Percentiles rank a stretch among this genome's conserved stretches.
Evolutionary conservation across 2,113 vertebrate species (phyloP).

Genomic region (Heptranchias perlo): DNA sequence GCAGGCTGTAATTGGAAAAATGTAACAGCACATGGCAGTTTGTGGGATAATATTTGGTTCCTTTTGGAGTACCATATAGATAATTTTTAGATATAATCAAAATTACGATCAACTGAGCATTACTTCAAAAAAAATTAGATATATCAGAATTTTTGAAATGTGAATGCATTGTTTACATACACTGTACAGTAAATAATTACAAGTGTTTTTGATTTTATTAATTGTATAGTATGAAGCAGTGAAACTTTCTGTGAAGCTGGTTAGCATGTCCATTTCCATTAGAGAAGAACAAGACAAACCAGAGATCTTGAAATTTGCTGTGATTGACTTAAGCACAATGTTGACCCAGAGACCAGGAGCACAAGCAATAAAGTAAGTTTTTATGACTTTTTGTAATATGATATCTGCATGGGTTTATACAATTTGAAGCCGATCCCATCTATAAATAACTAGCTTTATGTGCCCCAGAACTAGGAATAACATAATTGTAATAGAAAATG

Average conservation of each 20-base stretch:
- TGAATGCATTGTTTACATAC: background rate
- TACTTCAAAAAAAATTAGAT: too few relatives aligned
- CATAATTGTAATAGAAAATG: background rate
- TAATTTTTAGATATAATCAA: background rate
- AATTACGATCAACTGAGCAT: too few relatives aligned
- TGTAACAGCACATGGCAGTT: background rate
- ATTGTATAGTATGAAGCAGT: slow-evolving; percentile 81
- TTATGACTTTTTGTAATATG: background rate
- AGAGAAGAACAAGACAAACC: slow-evolving; percentile 71
- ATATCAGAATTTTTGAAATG: background rate
- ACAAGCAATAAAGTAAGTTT: slow-evolving; percentile 80
- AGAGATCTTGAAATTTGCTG: slow-evolving; percentile 75
- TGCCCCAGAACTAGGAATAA: slow-evolving; percentile 34
- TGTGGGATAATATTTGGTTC: background rate
- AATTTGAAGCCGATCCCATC: slow-evolving; percentile 36
- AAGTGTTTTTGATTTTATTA: slow-evolving; percentile 41
- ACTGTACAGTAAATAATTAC: background rate
- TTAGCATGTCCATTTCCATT: slow-evolving; percentile 74
- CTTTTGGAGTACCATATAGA: background rate
- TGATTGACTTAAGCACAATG: slow-evolving; percentile 70
- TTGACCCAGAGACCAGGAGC: slow-evolving; percentile 84
- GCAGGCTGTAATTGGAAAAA: background rate
- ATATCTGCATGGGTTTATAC: slow-evolving; percentile 38
- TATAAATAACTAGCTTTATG: slow-evolving; percentile 14
- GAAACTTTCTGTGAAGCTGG: slow-evolving; percentile 78